Percentiles rank a stretch among this genome's conserved stretches.
These are phyloP conservation scores for Micropterix aruncella DNA, from an alignment of 2,888 invertebrate species.

Conservation along the genomic window DNA sequence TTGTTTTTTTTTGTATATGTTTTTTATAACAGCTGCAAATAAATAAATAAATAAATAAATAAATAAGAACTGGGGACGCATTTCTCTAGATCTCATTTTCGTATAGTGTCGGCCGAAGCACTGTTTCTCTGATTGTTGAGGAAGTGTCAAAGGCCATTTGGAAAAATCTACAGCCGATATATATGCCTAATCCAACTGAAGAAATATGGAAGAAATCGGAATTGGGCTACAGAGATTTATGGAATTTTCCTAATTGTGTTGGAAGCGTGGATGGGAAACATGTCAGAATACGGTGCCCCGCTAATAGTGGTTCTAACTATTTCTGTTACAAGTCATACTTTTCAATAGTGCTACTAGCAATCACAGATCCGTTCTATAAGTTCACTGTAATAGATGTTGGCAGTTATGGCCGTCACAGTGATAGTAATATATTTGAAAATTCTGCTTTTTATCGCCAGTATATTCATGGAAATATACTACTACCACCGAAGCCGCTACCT, in stretches of 20 bases:
- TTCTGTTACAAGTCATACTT: not conserved
- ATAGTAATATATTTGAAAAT: no score
- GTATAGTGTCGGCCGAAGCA: not conserved
- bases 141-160: not conserved
- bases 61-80: no score
- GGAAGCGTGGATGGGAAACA: not conserved
- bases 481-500: no score
- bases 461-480: no score
- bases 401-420: no score
- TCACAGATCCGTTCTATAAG: not conserved
- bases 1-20: no score
- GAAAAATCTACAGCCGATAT: conserved; percentile 1
- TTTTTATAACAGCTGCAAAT: no score
- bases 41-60: no score
- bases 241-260: not conserved
- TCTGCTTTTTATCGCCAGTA: no score
- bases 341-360: not conserved
- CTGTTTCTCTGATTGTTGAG: not conserved
- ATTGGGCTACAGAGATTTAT: not conserved
- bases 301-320: not conserved
- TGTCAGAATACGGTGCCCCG: not conserved
- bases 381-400: no score
- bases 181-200: not conserved
- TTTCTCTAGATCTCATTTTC: not conserved
- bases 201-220: not conserved